A percentile compares a stretch with the other conserved stretches of the same genome.
Evolutionary conservation across 2,113 vertebrate species (phyloP).

Genomic region (Myxocyprinus asiaticus): DNA sequence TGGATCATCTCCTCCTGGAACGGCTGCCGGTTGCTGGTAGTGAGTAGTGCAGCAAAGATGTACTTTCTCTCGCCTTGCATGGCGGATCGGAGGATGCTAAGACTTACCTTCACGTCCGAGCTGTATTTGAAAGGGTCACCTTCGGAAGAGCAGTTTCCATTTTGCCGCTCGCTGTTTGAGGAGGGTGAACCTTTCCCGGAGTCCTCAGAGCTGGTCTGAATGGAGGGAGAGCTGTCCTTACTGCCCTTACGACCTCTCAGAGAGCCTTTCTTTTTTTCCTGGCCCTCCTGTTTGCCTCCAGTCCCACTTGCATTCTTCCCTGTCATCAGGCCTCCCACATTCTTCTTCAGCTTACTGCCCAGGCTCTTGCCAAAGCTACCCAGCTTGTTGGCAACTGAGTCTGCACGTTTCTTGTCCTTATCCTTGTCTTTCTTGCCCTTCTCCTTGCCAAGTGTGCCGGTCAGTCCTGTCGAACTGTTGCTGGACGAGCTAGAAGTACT

Average conservation of each 20-base stretch:
- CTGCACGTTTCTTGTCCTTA: slow-evolving; percentile 88
- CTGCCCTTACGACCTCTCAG: slow-evolving; percentile 83
- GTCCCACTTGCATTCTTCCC: slow-evolving; percentile 73
- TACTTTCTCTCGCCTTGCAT: slow-evolving; percentile 94
- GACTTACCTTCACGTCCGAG: slow-evolving; percentile 87
- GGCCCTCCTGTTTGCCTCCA: slow-evolving; percentile 73
- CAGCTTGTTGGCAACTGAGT: slow-evolving; percentile 94
- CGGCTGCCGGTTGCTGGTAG: slow-evolving; percentile 89
- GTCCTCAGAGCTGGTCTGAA: slow-evolving; percentile 76
- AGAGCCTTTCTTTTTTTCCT: slow-evolving; percentile 90
- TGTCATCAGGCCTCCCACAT: slow-evolving; percentile 94
- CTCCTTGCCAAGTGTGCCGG: slow-evolving; percentile 81
- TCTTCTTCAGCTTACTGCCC: slow-evolving; percentile 94
- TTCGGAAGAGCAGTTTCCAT: slow-evolving; percentile 60
- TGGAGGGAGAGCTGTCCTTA: slow-evolving; percentile 78
- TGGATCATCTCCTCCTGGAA: slow-evolving; percentile 99
- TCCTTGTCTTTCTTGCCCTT: slow-evolving; percentile 82
- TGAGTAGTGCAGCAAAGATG: slow-evolving; percentile 86
- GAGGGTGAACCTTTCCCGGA: slow-evolving; percentile 76
- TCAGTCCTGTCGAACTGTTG: slow-evolving; percentile 63
- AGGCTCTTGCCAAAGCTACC: slow-evolving; percentile 95
- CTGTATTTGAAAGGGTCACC: slow-evolving; percentile 82
- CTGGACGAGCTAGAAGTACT: slow-evolving; percentile 73
- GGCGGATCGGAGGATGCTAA: slow-evolving; percentile 84
- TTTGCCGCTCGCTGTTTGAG: slow-evolving; percentile 69